phyloP scores from a whole-genome alignment of 1,140 invertebrate genomes.

The Penaeus vannamei region DNA sequence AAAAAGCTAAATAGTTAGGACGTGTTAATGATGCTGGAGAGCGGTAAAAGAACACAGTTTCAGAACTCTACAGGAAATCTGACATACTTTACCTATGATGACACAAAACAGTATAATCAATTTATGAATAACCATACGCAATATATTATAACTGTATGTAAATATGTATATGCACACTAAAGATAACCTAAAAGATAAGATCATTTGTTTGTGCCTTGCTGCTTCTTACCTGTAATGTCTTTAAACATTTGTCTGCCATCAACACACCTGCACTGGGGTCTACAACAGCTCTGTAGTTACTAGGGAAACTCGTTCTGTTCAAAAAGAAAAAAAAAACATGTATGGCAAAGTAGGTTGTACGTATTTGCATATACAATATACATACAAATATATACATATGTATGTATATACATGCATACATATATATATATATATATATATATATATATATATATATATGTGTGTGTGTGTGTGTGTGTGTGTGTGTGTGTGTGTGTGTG shows the following conservation, averaged over 20 bases:
- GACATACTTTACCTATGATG: too few relatives aligned
- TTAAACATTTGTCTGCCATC: conserved; percentile 54
- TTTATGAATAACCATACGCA: too few relatives aligned
- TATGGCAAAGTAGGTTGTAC: not conserved
- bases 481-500: not conserved
- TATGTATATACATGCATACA: not conserved
- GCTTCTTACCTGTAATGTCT: conserved; percentile 35
- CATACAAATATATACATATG: not conserved
- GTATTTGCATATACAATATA: not conserved
- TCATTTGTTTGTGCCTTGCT: not conserved
- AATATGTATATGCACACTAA: too few relatives aligned
- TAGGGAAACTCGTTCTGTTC: not conserved
- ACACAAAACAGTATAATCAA: too few relatives aligned
- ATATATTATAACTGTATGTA: too few relatives aligned
- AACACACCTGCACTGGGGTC: conserved; percentile 35
- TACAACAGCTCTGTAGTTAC: not conserved
- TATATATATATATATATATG: not conserved
- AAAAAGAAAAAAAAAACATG: not conserved
- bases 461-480: not conserved
- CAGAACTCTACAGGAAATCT: too few relatives aligned
- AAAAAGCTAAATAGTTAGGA: too few relatives aligned
- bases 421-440: not conserved
- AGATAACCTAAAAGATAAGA: too few relatives aligned
- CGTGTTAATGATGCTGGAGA: too few relatives aligned
- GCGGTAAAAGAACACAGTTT: too few relatives aligned